Percentiles rank a stretch among this genome's conserved stretches.
Evolutionary conservation across 2,888 invertebrate genomes (phyloP).

Genomic region (Elmis aenea): DNA sequence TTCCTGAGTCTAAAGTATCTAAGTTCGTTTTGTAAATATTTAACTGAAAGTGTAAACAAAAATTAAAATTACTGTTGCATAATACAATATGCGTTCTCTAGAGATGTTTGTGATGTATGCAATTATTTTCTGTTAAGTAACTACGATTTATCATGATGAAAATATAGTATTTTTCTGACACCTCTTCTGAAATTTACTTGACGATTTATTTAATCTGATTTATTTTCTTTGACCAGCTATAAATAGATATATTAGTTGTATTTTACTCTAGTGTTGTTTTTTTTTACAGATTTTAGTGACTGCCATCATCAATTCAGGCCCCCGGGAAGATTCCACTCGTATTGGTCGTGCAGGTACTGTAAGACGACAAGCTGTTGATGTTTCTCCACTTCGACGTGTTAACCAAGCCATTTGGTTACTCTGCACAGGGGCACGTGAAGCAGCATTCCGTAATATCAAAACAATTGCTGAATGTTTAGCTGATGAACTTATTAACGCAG

Average conservation of each 20-base stretch:
- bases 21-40: no score
- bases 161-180: constrained; percentile 44
- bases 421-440: constrained; percentile 98
- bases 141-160: no score
- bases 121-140: no score
- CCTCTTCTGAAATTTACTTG: constrained; percentile 39
- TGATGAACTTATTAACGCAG: constrained; percentile 99
- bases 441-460: constrained; percentile 99
- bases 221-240: constrained; percentile 2
- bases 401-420: constrained; percentile 99
- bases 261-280: no score
- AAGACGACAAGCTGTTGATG: constrained; percentile 99
- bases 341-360: constrained; percentile 99
- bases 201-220: constrained; percentile 11
- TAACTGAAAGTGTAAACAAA: no score
- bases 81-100: no score
- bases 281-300: constrained; percentile 77
- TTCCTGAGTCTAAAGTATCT: no score
- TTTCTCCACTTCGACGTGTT: constrained; percentile 95
- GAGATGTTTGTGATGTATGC: no score
- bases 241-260: no score
- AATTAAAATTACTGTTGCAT: no score
- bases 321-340: constrained; percentile 99
- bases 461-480: constrained; percentile 99
- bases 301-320: constrained; percentile 98